Conservation (phyloP, 2,888 invertebrate species). For the Microctonus aethiopoides region DNA sequence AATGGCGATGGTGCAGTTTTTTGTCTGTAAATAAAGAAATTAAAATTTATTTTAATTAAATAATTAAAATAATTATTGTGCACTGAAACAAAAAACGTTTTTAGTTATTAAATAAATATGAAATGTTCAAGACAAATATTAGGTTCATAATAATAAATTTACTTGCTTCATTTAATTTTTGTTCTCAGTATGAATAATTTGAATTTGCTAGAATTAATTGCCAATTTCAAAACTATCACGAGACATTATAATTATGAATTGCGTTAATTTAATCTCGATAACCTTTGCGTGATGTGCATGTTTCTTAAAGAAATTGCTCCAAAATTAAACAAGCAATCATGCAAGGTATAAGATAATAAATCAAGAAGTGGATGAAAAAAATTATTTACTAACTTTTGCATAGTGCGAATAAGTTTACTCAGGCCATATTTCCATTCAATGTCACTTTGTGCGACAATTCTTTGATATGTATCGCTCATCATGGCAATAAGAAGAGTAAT, state of each 20-base stretch:
- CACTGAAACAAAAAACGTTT: no score
- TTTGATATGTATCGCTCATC: slow-evolving; percentile 99
- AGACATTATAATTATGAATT: slow-evolving; percentile 1
- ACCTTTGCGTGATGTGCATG: slow-evolving; percentile 8
- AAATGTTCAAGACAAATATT: no score
- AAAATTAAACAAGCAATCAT: background rate
- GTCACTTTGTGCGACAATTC: slow-evolving; percentile 88
- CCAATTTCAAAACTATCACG: background rate
- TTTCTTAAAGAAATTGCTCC: background rate
- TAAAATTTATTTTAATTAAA: no score
- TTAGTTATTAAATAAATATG: no score
- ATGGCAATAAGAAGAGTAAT: slow-evolving; percentile 99
- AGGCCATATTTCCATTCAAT: slow-evolving; percentile 84
- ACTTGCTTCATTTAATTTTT: no score
- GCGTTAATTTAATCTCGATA: slow-evolving; percentile 21
- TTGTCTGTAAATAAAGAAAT: slow-evolving; percentile 69
- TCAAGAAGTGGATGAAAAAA: background rate
- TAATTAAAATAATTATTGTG: no score
- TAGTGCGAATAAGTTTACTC: slow-evolving; percentile 79
- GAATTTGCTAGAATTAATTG: no score
- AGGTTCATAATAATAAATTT: no score
- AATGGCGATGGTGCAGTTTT: slow-evolving; percentile 78
- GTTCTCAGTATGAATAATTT: no score
- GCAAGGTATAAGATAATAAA: background rate
- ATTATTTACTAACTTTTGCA: slow-evolving; percentile 71